Evolutionary conservation across 2,797 vertebrate species (phyloP), one percentile per base, ranked within the genome.

Genomic region (Odontamblyopus rebecca): DNA sequence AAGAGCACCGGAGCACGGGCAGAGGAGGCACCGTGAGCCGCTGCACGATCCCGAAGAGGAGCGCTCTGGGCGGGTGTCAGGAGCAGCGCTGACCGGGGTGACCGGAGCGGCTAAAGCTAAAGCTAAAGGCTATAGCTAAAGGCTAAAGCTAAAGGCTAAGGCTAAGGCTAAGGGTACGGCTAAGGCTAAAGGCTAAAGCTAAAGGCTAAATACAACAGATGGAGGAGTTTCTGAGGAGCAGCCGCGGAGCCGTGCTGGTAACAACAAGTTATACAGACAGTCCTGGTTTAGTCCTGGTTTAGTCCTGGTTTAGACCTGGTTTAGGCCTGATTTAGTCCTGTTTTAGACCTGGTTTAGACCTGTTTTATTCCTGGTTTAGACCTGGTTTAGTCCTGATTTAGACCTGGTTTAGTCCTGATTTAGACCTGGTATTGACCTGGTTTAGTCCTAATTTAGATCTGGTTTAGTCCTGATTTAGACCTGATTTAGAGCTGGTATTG

Each of bases 141-240:
- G 19, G 18, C 51, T 53, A 53, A 53, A 18, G 51, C 16, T 53
- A 35, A 38, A 38, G 35, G 50, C 50, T 51, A 51, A 51, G n/a
- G 51, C 51, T 56, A 56, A 56, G 53, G 35, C 29, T 32, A 61
- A 30, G 23, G 23, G 23, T 23, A 23, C 41, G 19, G 18, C 51
- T 53, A 53, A 53, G 6, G 51, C 16, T 53, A 35, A 38, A 38
- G 35, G 50, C 50, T 51, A 51, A 51, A 54, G 51, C 51, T 56
- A 56, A 56, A 56, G 53, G 35, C 29, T 32, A 61, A 30, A 9
- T 48, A 48, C 15, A 44, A 16, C 61, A 64, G 56, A 92, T 92
- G 91, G 90, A 92, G 80, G 82, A 72, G 62, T 92, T 90, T 71
- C 77, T 92, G 56, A 30, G 7, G 32, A 76, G 73, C 81, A 89